Percentiles rank a stretch among this genome's conserved stretches.
Evolutionary conservation across 1,140 invertebrate genomes (phyloP).

Genomic region (Hycleus phaleratus): DNA sequence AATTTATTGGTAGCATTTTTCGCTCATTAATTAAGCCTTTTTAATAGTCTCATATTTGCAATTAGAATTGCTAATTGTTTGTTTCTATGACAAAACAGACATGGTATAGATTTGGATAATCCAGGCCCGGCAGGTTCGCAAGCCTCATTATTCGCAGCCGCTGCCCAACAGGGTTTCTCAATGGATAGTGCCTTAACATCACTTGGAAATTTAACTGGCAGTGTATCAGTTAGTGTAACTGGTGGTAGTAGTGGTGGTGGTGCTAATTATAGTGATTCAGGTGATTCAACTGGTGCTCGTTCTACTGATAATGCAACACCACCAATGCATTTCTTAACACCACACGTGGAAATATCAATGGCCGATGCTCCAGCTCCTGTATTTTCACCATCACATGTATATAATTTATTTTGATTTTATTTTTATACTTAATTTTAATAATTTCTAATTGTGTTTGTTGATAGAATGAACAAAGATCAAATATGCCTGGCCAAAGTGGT

Average conservation of each 20-base stretch:
- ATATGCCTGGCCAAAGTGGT: constrained; percentile 34
- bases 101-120: constrained; percentile 82
- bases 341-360: constrained; percentile 84
- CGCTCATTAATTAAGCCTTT: no score
- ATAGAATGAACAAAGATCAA: constrained; percentile 9
- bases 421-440: no score
- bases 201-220: constrained; percentile 42
- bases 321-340: constrained; percentile 82
- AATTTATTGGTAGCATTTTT: no score
- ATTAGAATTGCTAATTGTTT: neutral
- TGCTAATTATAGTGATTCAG: constrained; percentile 66
- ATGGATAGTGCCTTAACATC: constrained; percentile 48
- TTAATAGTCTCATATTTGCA: no score
- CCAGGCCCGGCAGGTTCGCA: constrained; percentile 68
- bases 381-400: constrained; percentile 40
- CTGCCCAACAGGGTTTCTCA: constrained; percentile 48
- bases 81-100: constrained; percentile 44
- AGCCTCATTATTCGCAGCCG: constrained; percentile 54
- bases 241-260: constrained; percentile 55
- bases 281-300: constrained; percentile 66
- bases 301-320: constrained; percentile 75
- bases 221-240: constrained; percentile 43
- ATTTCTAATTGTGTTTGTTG: neutral
- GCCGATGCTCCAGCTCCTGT: constrained; percentile 50
- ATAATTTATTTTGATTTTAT: constrained; percentile 1